Evolutionary conservation across 2,113 vertebrate genomes (phyloP).

Genomic region (Festucalex cinctus): DNA sequence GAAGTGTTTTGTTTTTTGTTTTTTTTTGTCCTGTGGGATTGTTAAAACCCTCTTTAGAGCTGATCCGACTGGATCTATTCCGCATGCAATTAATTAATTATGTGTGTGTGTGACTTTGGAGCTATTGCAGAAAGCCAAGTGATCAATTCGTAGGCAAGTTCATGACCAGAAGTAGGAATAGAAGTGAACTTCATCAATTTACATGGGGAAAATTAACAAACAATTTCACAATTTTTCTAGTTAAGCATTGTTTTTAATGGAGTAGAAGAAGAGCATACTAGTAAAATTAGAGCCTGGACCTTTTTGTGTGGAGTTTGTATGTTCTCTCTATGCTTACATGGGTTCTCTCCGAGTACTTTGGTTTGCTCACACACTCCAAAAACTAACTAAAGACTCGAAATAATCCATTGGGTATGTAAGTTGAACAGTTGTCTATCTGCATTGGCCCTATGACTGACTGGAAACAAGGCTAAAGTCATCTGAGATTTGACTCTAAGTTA

Average conservation of each 20-base stretch:
- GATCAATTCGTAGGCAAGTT: slow-evolving; percentile 69
- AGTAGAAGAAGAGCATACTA: too few species aligned
- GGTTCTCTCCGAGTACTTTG: not conserved
- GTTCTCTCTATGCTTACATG: not conserved
- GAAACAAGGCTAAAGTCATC: too few species aligned
- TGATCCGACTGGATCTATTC: slow-evolving; percentile 39
- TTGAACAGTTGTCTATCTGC: not conserved
- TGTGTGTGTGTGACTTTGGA: slow-evolving; percentile 31
- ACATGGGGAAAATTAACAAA: not conserved
- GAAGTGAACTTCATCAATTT: not conserved
- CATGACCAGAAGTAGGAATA: not conserved
- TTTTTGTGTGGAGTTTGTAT: not conserved
- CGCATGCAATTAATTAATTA: slow-evolving; percentile 48
- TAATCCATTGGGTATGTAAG: not conserved
- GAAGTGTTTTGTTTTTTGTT: slow-evolving; percentile 20
- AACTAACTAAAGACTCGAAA: not conserved
- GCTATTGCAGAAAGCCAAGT: slow-evolving; percentile 56
- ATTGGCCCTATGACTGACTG: too few species aligned
- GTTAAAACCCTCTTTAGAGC: slow-evolving; percentile 30
- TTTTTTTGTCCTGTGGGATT: slow-evolving; percentile 11
- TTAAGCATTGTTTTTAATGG: too few species aligned
- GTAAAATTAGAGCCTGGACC: not conserved
- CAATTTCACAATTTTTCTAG: not conserved
- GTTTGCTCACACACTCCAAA: not conserved
- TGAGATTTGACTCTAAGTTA: too few species aligned